Percentiles rank a stretch among this genome's conserved stretches.
Conservation (phyloP, 2,797 vertebrate genomes). For the Crypturellus tataupa region DNA sequence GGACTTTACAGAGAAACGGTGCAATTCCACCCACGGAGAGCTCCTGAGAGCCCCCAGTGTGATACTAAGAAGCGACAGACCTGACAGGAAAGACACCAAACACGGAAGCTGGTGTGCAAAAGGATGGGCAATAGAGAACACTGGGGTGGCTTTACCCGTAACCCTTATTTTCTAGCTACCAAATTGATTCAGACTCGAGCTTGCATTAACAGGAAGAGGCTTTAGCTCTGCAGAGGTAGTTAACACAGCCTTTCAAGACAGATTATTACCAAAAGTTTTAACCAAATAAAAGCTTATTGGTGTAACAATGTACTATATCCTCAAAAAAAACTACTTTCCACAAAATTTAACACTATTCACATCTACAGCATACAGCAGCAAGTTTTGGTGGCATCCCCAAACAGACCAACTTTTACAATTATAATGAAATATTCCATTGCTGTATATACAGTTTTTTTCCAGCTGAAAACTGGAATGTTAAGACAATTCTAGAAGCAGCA, state of each 20-base stretch:
- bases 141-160: not conserved
- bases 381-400: not conserved
- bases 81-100: accelerated
- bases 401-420: not conserved
- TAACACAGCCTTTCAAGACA: not conserved
- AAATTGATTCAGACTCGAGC: not conserved
- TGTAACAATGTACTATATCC: not conserved
- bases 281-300: not conserved
- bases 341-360: not conserved
- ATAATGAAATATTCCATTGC: not conserved
- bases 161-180: accelerated
- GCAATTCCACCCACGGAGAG: not conserved
- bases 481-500: not conserved
- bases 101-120: accelerated
- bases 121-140: accelerated
- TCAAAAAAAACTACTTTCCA: not conserved
- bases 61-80: not conserved
- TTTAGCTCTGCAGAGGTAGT: not conserved
- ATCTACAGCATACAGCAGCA: not conserved
- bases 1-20: not conserved
- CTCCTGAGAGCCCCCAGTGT: not conserved
- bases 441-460: not conserved
- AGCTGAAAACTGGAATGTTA: not conserved
- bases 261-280: not conserved
- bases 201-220: not conserved